Base-by-base conservation (phyloP, 2,113 vertebrate species). In the Kryptolebias marmoratus region DNA sequence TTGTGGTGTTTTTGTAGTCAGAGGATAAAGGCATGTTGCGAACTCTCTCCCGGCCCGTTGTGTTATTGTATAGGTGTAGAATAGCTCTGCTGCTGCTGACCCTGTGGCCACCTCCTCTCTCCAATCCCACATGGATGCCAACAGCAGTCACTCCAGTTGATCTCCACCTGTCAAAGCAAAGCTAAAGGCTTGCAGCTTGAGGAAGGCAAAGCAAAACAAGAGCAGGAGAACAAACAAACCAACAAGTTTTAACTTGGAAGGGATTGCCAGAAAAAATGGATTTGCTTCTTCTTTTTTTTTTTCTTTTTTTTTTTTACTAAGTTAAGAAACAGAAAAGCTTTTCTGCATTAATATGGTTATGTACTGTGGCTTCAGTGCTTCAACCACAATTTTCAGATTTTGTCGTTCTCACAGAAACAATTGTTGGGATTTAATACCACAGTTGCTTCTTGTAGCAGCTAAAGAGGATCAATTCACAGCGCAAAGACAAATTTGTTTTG, bases 81-180 rank as follows among this genome's bases (percentile, higher is more conserved):
- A 90, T 93, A 90, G 90, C 92, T 82, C 81, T 27, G 73, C 86
- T 85, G 88, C 79, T 44, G 65, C 74, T 92, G 91, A 94, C 93
- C 94, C 87, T 55, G 0, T 42, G 32, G 63, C 62, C 77, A 86
- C 89, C 91, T 85, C 80, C 87, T 73, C 65, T 53, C 81, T 81
- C 74, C 78, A 78, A 68, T 88, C 87, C 88, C 86, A 91, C 83
- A 81, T 70, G 79, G 89, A 89, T 90, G 90, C 90, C 89, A 91
- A 86, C 89, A 80, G 89, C 70, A 68, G 93, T 83, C 90, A 75
- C 85, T 90, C 86, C 16, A 45, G 88, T 84, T 90, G 92, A 94
- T 93, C 94, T 91, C 91, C 92, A 92, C 91, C 92, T 94, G 92
- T 94, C 93, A 94, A 94, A 93, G 90, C 93, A 93, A 92, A 87